These are phyloP conservation scores for Mycteria americana DNA, from an alignment of 2,797 vertebrate genomes.

Conservation along the genomic window DNA sequence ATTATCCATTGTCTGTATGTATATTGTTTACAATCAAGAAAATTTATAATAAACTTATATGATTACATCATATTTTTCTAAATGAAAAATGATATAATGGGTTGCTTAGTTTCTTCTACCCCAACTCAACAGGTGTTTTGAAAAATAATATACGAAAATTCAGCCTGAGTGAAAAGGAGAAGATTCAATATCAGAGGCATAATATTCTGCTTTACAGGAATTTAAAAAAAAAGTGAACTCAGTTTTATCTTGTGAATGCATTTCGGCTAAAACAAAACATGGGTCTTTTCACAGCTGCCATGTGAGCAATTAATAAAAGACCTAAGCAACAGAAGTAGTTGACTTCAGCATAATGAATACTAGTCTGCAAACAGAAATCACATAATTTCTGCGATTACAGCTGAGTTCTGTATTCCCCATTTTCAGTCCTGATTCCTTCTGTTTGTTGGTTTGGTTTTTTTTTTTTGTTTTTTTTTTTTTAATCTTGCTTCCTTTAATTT, in stretches of 20 bases:
- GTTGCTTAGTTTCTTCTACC: neutral
- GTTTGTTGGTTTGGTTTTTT: neutral
- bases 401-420: neutral
- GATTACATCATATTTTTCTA: neutral
- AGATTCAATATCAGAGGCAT: neutral
- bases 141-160: neutral
- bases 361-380: neutral
- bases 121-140: neutral
- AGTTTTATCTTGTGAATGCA: neutral
- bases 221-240: neutral
- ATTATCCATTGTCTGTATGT: neutral
- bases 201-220: neutral
- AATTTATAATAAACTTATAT: neutral
- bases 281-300: neutral
- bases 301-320: neutral
- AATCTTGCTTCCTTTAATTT: neutral
- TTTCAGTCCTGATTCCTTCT: neutral
- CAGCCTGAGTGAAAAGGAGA: neutral
- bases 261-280: neutral
- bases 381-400: neutral
- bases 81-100: neutral
- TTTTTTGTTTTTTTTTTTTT: neutral
- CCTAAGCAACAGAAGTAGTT: neutral
- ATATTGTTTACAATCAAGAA: neutral
- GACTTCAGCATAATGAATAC: neutral